These are phyloP conservation scores for Psittacula echo DNA, from an alignment of 2,797 vertebrate species.

Conservation along the genomic window DNA sequence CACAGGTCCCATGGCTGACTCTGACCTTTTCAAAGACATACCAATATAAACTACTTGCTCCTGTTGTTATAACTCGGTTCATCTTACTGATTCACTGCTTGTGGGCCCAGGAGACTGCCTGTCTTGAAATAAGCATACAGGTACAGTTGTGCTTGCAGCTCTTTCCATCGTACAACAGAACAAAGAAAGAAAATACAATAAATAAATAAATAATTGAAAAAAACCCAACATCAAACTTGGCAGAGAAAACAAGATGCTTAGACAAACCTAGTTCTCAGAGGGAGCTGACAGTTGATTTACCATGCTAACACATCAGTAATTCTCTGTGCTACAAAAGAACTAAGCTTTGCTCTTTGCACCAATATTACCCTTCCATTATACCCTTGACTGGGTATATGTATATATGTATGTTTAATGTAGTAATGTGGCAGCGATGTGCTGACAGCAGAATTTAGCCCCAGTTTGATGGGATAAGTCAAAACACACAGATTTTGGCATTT, in stretches of 20 bases:
- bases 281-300: not conserved
- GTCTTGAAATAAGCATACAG: not conserved
- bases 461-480: not conserved
- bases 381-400: not conserved
- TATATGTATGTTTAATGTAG: not conserved
- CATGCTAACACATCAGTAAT: not conserved
- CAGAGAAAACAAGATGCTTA: constrained; percentile 7
- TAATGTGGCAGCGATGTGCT: not conserved
- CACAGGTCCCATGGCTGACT: not conserved
- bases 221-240: not conserved
- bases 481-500: not conserved
- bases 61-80: not conserved
- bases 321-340: not conserved
- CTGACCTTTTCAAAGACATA: not conserved
- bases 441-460: not conserved
- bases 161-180: not conserved
- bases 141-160: not conserved
- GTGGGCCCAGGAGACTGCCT: not conserved
- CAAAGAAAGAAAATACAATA: not conserved
- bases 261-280: not conserved
- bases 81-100: not conserved
- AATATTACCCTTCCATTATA: not conserved
- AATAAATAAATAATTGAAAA: not conserved
- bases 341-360: not conserved
- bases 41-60: not conserved